Evolutionary conservation across 2,888 invertebrate species (phyloP), one percentile per base, ranked within the genome.

Genomic region (Acronicta psi): DNA sequence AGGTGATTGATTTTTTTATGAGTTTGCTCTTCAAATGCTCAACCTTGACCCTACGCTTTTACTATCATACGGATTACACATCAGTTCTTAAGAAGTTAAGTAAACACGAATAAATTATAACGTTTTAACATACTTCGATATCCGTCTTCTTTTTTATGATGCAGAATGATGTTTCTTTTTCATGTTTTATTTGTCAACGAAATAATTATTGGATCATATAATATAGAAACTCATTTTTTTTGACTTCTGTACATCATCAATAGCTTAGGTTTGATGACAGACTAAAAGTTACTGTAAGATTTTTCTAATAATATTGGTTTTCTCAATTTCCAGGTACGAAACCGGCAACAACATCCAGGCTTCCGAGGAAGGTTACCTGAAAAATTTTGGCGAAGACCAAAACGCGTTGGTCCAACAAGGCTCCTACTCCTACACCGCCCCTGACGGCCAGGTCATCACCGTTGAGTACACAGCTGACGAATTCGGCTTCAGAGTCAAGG

Each of bases 391-490:
- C n/a, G 96, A 96, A 23, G 93, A 95, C 84, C 93, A 95, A 31
- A 96, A 96, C 60, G 96, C 96, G 13, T 94, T 97, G 55, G 97
- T 97, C 0, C 97, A 97, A 85, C 95, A 96, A 69, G 97, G 97
- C 13, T 96, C 96, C 47, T 97, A 97, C 92, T 95, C 95, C 0
- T 97, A 97, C 92, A 97, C 96, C 56, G 96, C 97, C 38, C 97
- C 97, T 6, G 96, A 97, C 62, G 97, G 97, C 45, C 96, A 96
- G 80, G 80, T 96, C 77, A 97, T 97, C 80, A 96, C 94, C 62
- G 96, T 97, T 8, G 96, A 96, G 79, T 97, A 97, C 87, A 97
- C 96, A 16, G 97, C 97, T 76, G 97, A 97, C 81, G 97, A 97
- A 86, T 95, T 95, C 77, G 97, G 97, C 45, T 97, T 97, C 95